Percentiles rank a stretch among this genome's conserved stretches.
phyloP scores from a whole-genome alignment of 2,113 vertebrate genomes.

The rat (Rattus norvegicus) region DNA sequence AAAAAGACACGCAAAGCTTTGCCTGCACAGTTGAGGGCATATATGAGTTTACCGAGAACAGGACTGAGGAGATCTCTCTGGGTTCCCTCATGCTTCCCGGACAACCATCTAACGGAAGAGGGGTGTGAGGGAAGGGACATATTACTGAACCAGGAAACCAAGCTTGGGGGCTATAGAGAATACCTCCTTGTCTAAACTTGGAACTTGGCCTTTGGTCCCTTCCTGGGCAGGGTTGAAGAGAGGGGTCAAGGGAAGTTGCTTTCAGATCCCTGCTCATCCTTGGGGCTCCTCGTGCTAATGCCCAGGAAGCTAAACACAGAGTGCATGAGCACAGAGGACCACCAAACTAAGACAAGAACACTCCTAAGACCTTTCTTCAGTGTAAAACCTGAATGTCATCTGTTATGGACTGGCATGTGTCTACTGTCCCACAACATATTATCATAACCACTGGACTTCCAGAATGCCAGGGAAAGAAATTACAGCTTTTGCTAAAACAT shows the following conservation, averaged over 20 bases:
- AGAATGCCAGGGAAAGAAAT: neutral
- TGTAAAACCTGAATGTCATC: neutral
- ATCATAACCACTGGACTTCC: rapidly evolving
- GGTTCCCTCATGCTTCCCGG: too few relatives aligned
- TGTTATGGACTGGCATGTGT: rapidly evolving
- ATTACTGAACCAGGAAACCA: neutral
- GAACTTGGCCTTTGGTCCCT: neutral
- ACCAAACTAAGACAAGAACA: neutral
- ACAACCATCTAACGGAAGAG: neutral
- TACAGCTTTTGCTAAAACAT: neutral
- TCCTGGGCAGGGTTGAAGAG: neutral
- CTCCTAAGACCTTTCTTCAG: neutral
- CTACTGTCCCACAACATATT: neutral
- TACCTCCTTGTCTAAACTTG: neutral
- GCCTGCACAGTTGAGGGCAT: neutral
- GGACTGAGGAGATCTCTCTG: neutral
- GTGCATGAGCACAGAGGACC: neutral
- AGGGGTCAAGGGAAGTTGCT: neutral
- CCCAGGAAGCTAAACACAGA: neutral
- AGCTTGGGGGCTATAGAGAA: neutral
- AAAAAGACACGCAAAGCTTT: neutral
- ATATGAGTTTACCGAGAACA: neutral
- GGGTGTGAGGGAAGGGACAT: neutral
- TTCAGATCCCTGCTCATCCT: neutral
- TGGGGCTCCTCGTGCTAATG: rapidly evolving